phyloP scores from a whole-genome alignment of 2,113 vertebrate species.

The Protobothrops flavoviridis region DNA sequence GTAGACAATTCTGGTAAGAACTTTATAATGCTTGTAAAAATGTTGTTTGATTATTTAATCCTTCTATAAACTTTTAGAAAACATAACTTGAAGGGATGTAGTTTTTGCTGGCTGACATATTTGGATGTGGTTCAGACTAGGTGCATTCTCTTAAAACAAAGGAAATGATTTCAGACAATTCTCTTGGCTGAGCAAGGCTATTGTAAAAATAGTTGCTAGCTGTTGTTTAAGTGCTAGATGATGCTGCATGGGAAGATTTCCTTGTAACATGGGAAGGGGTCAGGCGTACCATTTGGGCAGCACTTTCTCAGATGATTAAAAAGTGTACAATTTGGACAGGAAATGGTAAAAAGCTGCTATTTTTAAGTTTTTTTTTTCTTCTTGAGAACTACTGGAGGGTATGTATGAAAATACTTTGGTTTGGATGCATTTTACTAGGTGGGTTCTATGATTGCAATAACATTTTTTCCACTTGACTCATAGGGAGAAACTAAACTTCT shows the following conservation, averaged over 20 bases:
- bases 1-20: background rate
- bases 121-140: conserved; percentile 8
- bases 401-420: conserved; percentile 54
- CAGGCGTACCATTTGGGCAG: background rate
- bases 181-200: conserved; percentile 6
- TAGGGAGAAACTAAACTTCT: conserved; percentile 52
- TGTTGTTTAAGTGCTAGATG: background rate
- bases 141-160: conserved; percentile 34
- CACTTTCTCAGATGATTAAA: conserved; percentile 11
- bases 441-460: conserved; percentile 39
- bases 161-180: background rate
- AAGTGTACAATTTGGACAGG: conserved; percentile 21
- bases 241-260: background rate
- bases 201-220: background rate
- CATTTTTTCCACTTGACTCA: conserved; percentile 59
- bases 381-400: conserved; percentile 55
- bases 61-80: conserved; percentile 4
- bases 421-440: conserved; percentile 17
- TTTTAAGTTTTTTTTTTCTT: background rate
- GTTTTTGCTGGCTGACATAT: conserved; percentile 37
- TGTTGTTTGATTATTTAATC: conserved; percentile 10
- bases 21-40: background rate
- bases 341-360: background rate
- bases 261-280: conserved; percentile 10
- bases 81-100: conserved; percentile 22